phyloP scores from a whole-genome alignment of 2,797 vertebrate species.

The Phyllotis vaccarum region DNA sequence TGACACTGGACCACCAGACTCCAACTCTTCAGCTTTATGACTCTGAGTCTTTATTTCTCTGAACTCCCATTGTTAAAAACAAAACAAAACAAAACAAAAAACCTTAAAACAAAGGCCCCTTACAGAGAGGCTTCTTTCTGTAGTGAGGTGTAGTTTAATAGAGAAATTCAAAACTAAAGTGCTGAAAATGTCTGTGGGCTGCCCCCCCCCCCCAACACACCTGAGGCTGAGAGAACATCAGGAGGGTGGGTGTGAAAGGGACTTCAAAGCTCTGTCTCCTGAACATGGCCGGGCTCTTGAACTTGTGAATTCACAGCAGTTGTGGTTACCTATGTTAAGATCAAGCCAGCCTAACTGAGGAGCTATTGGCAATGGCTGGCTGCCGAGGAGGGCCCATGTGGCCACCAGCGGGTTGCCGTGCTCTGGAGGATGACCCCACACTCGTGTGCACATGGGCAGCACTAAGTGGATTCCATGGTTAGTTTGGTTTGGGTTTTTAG shows the following conservation, averaged over 20 bases:
- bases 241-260: not conserved
- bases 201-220: not conserved
- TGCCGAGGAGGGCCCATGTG: not conserved
- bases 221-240: not conserved
- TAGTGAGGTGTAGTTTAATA: not conserved
- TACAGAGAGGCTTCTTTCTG: not conserved
- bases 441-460: not conserved
- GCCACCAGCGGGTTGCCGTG: not conserved
- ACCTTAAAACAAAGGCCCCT: not conserved
- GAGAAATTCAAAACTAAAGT: not conserved
- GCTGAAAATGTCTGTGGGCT: not conserved
- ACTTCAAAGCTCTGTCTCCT: too few species aligned
- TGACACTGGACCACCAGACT: not conserved
- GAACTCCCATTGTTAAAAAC: not conserved
- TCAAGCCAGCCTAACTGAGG: not conserved
- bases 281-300: not conserved
- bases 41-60: slow-evolving; percentile 1
- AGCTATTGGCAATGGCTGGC: not conserved
- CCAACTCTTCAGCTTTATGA: not conserved
- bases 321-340: not conserved
- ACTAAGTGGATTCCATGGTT: not conserved
- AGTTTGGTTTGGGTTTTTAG: not conserved
- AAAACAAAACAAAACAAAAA: not conserved
- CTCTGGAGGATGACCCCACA: not conserved
- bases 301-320: not conserved